Evolutionary conservation across 2,797 vertebrate genomes (phyloP), one percentile per base, ranked within the genome.

Genomic region (Rhabdomys pumilio): DNA sequence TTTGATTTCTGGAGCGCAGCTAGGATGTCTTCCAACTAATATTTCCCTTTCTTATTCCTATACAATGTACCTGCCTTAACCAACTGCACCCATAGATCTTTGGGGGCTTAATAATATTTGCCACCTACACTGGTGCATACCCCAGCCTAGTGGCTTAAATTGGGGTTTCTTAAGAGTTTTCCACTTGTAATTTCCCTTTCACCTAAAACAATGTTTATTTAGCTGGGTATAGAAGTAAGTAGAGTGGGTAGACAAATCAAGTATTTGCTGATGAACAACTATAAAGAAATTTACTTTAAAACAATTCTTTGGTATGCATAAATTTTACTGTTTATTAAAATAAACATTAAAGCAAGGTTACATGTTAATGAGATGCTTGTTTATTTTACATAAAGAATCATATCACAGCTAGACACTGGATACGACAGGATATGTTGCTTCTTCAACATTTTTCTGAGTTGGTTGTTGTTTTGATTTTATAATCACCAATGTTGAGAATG

Each of bases 11-110:
- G 14, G 63, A 55, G 13, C 34, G 65, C 73, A 20, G 1, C 17
- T 55, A 55, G 31, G 57, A 76, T n/a, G 76, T 57, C 44, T 79
- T 24, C 41, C 75, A 84, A 26, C 61, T 4, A 29, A 31, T 75
- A 85, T 50, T 61, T 69, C 69, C 80, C 91, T 93, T 94, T 47
- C 26, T 65, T 63, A 84, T 76, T 91, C 53, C 31, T 84, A 20
- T 69, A n/a, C 47, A 29, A 19, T 47, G 7, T 53, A 57, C 15
- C 76, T 87, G 53, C 15, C 83, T 79, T 79, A 38, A 17, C 55
- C 26, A 55, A 41, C 75, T 1, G 63, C 69, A n/a, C 63, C 72
- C 69, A 50, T 15, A 75, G 53, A 24, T 81, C 82, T 77, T 77
- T 53, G 47, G 34, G 38, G 59, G 4, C 17, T 65, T 20, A 47